Base-by-base conservation (phyloP, 2,888 invertebrate species). In the Ophioninae sp. region DNA sequence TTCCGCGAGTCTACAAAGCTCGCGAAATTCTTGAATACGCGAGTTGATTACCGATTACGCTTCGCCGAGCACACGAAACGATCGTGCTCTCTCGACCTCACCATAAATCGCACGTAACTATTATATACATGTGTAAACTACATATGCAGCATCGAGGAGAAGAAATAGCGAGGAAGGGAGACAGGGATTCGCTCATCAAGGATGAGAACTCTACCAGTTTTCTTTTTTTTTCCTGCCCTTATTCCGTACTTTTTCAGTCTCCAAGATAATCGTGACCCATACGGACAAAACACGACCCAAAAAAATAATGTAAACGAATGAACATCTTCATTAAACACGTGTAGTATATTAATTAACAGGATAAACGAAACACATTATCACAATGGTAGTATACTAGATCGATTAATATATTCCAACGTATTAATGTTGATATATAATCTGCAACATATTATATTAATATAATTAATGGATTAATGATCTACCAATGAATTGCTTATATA, bases 21-120 rank as follows among this genome's bases (percentile, higher is more conserved):
- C 51, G 80, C 71, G 69, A 30, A 68, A 69, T 69, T 82, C 72
- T 78, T 76, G 81, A 84, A 77, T 84, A 67, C 78, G 51, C 75
- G 75, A 84, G 79, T 84, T 73, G 79, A 84, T 84, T 76, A 77
- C 75, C 75, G 82, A 79, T 84, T 82, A 78, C 68, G 82, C 82
- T 84, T 79, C 79, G 82, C 67, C 61, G 84, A 82, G 73, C 79
- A 79, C 61, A 44, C 76, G 73, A 73, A 73, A 73, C 68, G 77
- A 73, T 73, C 81, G 71, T 73, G 44, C 65, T 77, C 72, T 72
- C 51, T 41, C 69, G 67, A 13, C 58, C 75, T 75, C 67, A 7
- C 20, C 30, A 13, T 30, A 22, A 22, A 20, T 8, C 20, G 22
- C 59, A 20, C 20, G n/a, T 59, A 59, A 59, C 59, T 20, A 59